Conservation (phyloP, 2,797 vertebrate genomes). For the Microhierax caerulescens region DNA sequence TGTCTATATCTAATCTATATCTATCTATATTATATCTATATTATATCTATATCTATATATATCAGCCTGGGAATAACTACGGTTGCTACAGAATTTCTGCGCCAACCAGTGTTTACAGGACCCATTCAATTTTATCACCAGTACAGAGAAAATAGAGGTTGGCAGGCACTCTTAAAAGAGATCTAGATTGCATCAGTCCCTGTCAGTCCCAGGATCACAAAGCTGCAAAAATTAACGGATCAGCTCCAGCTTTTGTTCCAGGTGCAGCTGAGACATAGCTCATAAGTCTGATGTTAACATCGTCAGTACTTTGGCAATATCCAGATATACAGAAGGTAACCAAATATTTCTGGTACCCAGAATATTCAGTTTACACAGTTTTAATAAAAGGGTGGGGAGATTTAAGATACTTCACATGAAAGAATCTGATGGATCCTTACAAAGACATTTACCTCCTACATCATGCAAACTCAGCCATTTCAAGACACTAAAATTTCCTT, state of each 20-base stretch:
- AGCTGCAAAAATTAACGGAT: not conserved
- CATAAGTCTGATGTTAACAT: not conserved
- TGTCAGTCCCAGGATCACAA: not conserved
- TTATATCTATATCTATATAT: too few relatives aligned
- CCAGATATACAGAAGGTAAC: not conserved
- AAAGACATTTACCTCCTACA: not conserved
- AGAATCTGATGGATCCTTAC: not conserved
- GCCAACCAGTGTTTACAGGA: fast-evolving
- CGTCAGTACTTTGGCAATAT: not conserved
- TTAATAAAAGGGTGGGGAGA: not conserved
- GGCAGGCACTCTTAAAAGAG: not conserved
- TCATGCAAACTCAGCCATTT: not conserved
- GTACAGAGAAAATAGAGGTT: not conserved
- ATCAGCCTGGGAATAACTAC: not conserved
- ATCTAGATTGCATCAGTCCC: not conserved
- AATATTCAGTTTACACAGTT: not conserved
- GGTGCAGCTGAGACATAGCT: not conserved
- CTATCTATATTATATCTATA: too few relatives aligned
- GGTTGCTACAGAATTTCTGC: not conserved
- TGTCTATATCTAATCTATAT: too few relatives aligned
- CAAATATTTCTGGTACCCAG: not conserved
- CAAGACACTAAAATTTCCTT: not conserved
- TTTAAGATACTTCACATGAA: not conserved
- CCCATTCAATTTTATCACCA: not conserved
- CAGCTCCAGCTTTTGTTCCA: not conserved